Evolutionary conservation across 2,888 invertebrate species (phyloP).

Genomic region (Hypolimnas misippus): DNA sequence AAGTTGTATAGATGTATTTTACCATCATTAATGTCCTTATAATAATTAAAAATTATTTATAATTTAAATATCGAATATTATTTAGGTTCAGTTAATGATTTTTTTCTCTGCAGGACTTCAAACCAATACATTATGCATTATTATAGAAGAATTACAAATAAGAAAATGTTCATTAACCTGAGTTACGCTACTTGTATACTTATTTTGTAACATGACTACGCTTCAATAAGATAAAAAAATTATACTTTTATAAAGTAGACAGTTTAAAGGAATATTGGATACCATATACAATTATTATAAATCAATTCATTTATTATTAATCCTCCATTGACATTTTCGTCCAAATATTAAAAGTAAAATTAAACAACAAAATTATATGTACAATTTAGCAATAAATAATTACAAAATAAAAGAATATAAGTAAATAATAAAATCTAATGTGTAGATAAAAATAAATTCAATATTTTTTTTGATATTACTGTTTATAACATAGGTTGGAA

Average conservation of each 20-base stretch:
- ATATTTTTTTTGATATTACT: conserved; percentile 42
- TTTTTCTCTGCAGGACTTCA: conserved; percentile 46
- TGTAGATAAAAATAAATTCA: conserved; percentile 55
- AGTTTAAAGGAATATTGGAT: conserved; percentile 46
- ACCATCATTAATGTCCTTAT: conserved; percentile 30
- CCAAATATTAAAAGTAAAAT: conserved; percentile 72
- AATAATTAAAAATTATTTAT: conserved; percentile 29
- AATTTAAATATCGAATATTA: conserved; percentile 30
- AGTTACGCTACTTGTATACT: conserved; percentile 70
- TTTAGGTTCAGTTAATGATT: conserved; percentile 9
- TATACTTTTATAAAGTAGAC: conserved; percentile 41
- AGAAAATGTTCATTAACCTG: conserved; percentile 66
- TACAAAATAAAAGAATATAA: conserved; percentile 59
- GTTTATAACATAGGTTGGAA: conserved; percentile 51
- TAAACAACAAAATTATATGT: conserved; percentile 83
- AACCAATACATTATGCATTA: conserved; percentile 51
- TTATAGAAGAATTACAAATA: conserved; percentile 62
- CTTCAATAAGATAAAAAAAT: conserved; percentile 60
- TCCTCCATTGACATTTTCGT: conserved; percentile 45
- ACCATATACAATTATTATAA: conserved; percentile 44
- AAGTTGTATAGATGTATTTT: conserved; percentile 28
- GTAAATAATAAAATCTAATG: conserved; percentile 52
- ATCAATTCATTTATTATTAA: conserved; percentile 43
- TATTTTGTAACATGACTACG: conserved; percentile 75
- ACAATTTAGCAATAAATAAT: conserved; percentile 82